A percentile compares a stretch with the other conserved stretches of the same genome.
phyloP scores from a whole-genome alignment of 2,113 vertebrate species.

The Phylloscopus trochilus region DNA sequence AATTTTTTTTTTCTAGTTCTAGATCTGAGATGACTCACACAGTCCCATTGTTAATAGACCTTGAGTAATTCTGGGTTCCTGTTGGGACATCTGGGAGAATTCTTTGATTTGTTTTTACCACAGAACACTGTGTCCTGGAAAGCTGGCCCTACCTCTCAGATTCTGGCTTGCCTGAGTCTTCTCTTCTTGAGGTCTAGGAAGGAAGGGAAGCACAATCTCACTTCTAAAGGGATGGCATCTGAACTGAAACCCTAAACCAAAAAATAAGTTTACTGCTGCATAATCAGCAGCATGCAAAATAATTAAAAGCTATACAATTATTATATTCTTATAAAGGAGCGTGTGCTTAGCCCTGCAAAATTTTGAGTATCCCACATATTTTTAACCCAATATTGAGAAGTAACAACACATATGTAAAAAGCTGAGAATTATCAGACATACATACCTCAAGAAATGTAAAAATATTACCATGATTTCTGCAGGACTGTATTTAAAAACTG shows the following conservation, averaged over 20 bases:
- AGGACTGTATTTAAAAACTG: neutral
- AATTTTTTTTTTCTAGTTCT: constrained; percentile 50
- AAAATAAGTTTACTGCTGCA: constrained; percentile 47
- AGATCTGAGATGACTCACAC: constrained; percentile 59
- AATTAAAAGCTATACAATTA: neutral
- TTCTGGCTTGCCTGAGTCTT: constrained; percentile 77
- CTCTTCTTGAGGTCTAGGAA: constrained; percentile 83
- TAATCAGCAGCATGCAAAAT: neutral
- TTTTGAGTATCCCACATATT: neutral
- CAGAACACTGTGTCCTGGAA: constrained; percentile 38
- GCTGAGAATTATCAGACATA: neutral
- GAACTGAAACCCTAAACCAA: constrained; percentile 85
- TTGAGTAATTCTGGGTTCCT: constrained; percentile 65
- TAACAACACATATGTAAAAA: neutral
- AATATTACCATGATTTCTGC: neutral
- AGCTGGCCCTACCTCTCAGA: constrained; percentile 76
- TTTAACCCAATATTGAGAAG: neutral
- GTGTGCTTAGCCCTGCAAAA: neutral
- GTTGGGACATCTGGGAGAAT: constrained; percentile 69
- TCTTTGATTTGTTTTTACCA: constrained; percentile 50
- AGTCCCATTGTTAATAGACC: constrained; percentile 64
- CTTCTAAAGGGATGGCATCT: constrained; percentile 92
- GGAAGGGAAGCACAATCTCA: constrained; percentile 87
- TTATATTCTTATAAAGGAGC: neutral
- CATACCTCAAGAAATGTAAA: neutral